These are phyloP conservation scores for Cliona cf. orientalis DNA, from an alignment of 37 sponge, comb jelly and placozoan genomes.

Conservation along the genomic window DNA sequence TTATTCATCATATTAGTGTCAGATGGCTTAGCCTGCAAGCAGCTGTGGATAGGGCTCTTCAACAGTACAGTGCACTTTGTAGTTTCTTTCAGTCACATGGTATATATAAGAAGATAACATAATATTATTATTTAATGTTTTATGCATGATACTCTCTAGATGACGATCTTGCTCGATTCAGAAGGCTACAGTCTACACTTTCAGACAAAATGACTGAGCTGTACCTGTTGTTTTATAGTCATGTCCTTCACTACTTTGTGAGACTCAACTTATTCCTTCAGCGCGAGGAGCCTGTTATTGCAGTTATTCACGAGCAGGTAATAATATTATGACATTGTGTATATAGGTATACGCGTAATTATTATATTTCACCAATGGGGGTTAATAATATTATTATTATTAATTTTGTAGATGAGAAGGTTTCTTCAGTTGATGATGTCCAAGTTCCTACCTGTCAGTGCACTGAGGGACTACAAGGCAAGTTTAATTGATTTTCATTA, in stretches of 20 bases:
- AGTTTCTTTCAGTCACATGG: slow-evolving; percentile 29
- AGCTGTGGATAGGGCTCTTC: slow-evolving; percentile 21
- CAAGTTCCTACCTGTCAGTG: not conserved
- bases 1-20: slow-evolving; percentile 20
- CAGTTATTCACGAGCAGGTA: slow-evolving; percentile 9
- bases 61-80: slow-evolving; percentile 12
- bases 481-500: not conserved
- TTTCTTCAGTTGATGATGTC: slow-evolving; percentile 7
- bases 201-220: slow-evolving; percentile 30
- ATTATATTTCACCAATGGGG: not conserved
- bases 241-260: slow-evolving; percentile 32
- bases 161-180: not conserved
- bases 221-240: slow-evolving; percentile 25
- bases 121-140: not conserved
- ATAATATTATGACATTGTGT: not conserved
- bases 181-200: slow-evolving; percentile 1
- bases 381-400: not conserved
- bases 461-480: slow-evolving; percentile 16
- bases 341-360: no score
- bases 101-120: not conserved
- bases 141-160: not conserved
- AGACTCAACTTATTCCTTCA: slow-evolving; percentile 36
- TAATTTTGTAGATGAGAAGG: not conserved
- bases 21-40: slow-evolving; percentile 44
- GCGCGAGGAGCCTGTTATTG: slow-evolving; percentile 34